phyloP scores from a whole-genome alignment of 2,797 vertebrate species.

The Esox lucius region DNA sequence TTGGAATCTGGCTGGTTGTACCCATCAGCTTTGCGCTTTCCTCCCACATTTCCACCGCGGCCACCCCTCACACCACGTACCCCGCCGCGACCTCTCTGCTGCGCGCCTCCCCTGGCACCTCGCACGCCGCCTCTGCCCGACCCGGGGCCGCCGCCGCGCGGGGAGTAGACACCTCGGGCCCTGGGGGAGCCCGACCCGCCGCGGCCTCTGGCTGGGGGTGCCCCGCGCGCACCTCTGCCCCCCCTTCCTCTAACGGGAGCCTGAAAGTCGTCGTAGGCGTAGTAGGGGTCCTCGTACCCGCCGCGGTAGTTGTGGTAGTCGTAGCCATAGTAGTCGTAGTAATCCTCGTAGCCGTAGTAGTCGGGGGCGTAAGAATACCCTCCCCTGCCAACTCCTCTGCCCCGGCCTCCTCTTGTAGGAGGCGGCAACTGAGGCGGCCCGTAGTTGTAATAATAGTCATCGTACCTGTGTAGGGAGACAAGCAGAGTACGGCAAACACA shows the following conservation, averaged over 20 bases:
- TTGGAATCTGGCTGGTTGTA: constrained; percentile 99
- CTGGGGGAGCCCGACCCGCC: constrained; percentile 78
- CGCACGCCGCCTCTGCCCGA: constrained; percentile 89
- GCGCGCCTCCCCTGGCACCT: constrained; percentile 91
- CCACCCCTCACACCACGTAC: constrained; percentile 99
- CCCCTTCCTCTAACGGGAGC: constrained; percentile 88
- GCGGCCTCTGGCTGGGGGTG: constrained; percentile 80
- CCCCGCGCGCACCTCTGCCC: constrained; percentile 85
- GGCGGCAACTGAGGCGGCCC: constrained; percentile 91
- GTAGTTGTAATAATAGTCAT: constrained; percentile 95
- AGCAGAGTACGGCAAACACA: not conserved
- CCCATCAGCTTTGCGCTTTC: constrained; percentile 99
- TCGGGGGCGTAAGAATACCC: constrained; percentile 93
- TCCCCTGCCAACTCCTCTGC: constrained; percentile 88
- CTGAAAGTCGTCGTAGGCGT: constrained; percentile 97
- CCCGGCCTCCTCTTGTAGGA: constrained; percentile 89
- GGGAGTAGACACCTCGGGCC: constrained; percentile 81
- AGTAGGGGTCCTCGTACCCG: constrained; percentile 97
- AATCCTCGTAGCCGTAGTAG: constrained; percentile 96
- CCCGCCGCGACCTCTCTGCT: constrained; percentile 97
- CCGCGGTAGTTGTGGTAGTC: constrained; percentile 98
- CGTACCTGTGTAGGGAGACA: constrained; percentile 81
- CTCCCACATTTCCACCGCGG: constrained; percentile 99
- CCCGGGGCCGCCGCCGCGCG: constrained; percentile 84
- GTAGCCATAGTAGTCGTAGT: constrained; percentile 97